These are phyloP conservation scores for Callipepla californica DNA, from an alignment of 2,113 vertebrate genomes.

Conservation along the genomic window DNA sequence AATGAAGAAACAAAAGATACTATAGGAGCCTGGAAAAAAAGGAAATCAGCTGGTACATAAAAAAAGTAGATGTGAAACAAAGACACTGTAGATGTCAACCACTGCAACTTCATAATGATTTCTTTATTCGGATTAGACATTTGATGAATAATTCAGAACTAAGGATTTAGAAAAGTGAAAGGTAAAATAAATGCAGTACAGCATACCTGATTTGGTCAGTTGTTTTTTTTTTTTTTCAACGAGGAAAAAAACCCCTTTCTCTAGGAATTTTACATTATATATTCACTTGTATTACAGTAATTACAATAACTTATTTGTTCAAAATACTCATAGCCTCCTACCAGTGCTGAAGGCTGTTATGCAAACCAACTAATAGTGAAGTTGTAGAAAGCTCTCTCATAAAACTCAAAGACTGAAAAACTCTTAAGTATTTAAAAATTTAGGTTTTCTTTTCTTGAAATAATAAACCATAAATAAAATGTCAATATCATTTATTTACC, in stretches of 20 bases:
- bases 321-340: background rate
- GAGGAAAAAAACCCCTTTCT: background rate
- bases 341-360: background rate
- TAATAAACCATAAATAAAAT: background rate
- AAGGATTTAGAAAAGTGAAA: background rate
- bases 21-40: background rate
- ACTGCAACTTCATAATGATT: background rate
- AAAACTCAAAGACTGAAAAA: background rate
- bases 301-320: background rate
- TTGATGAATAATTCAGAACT: background rate
- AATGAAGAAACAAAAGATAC: background rate
- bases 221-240: background rate
- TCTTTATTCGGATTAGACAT: background rate
- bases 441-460: background rate
- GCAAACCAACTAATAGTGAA: background rate
- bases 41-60: background rate
- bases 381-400: background rate
- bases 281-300: background rate
- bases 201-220: background rate
- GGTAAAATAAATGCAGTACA: background rate
- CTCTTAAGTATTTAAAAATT: background rate
- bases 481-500: constrained; percentile 44
- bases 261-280: background rate
- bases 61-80: background rate
- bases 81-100: background rate